phyloP scores from a whole-genome alignment of 2,797 vertebrate species.

The Limnodromus scolopaceus region DNA sequence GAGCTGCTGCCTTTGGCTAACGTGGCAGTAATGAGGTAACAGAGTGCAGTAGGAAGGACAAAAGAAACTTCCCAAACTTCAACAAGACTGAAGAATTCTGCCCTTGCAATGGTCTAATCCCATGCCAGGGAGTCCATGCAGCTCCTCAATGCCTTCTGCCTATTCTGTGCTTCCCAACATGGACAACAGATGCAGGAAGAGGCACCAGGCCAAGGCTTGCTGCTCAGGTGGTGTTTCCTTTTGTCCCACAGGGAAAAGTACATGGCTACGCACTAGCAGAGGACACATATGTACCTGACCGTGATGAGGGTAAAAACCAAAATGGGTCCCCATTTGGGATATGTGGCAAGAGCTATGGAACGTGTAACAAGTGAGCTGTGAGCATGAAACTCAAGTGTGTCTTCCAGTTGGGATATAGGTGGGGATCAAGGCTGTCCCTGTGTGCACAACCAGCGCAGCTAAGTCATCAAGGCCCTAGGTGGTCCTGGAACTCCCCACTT shows the following conservation, averaged over 20 bases:
- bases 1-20: neutral
- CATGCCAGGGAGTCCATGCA: fast-evolving
- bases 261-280: neutral
- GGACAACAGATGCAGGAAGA: neutral
- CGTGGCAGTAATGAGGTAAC: neutral
- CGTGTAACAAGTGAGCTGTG: neutral
- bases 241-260: neutral
- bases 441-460: too few species aligned
- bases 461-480: fast-evolving
- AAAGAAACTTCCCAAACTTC: neutral
- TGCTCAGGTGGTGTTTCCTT: neutral
- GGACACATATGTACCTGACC: neutral
- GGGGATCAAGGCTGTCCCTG: neutral
- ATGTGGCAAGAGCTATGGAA: neutral
- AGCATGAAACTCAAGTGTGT: neutral
- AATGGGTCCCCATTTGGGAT: neutral
- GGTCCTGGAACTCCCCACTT: neutral
- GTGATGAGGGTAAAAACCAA: neutral
- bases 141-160: neutral
- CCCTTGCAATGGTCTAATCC: neutral
- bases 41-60: neutral
- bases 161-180: neutral
- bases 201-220: neutral
- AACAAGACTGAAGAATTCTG: neutral
- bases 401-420: neutral